Evolutionary conservation across 2,888 invertebrate genomes (phyloP), one percentile per base, ranked within the genome.

Genomic region (Xestia ashworthii): DNA sequence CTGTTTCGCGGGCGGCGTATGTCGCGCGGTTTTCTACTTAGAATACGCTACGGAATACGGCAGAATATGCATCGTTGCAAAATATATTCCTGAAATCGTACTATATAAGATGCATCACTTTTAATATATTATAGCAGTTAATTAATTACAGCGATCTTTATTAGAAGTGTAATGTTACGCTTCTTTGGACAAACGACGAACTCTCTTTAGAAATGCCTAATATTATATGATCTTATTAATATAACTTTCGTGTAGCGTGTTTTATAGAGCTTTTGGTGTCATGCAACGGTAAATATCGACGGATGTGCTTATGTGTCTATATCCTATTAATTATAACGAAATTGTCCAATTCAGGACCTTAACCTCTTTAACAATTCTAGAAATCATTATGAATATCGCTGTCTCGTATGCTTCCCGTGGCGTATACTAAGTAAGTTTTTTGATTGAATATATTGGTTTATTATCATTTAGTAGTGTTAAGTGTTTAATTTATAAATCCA

Each of bases 401-500:
- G 82, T 79, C 64, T 76, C 68, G 79, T 83, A 76, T 74, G 64
- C 50, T 60, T 70, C 19, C 76, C 77, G 86, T 89, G 83, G 89
- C 90, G 90, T 88, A 87, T 82, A 81, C 85, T 87, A 77, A 81
- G 87, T 86, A 80, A 44, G 44, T 71, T 81, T 87, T 88, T 83
- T 78, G 60, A 88, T 88, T 85, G 82, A 87, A 86, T 88, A 89
- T 89, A 87, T 84, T 90, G 87, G 86, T 90, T 90, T 89, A 89
- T 90, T 89, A 89, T 90, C 83, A 81, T 88, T 91, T 89, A 91
- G 88, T 44, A 32, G 32, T 89, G 87, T 89, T 92, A 92, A 92
- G 92, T 89, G 90, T 92, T 92, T 93, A 91, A 91, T 92, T 92
- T 93, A 90, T 92, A 91, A 91, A 91, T 89, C 87, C 89, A 88